A percentile compares a stretch with the other conserved stretches of the same genome.
Conservation (phyloP, 1,140 invertebrate species). For the Xylocopa sonorina region DNA sequence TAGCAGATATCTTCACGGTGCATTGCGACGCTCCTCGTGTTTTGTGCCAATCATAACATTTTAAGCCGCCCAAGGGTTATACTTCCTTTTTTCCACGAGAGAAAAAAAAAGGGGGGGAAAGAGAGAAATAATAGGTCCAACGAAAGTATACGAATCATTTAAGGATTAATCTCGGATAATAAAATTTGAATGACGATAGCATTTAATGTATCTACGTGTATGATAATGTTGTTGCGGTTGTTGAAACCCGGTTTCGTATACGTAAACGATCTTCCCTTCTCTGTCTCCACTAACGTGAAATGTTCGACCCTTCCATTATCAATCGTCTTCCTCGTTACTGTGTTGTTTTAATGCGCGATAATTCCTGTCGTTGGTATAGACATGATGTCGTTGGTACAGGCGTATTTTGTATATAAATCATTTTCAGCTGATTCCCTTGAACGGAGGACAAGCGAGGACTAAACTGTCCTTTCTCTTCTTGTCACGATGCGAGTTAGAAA, state of each 20-base stretch:
- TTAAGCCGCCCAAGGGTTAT: slow-evolving; percentile 2
- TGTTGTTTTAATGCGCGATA: slow-evolving; percentile 14
- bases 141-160: slow-evolving; percentile 43
- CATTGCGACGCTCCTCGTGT: background rate
- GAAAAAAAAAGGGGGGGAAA: background rate
- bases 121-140: slow-evolving; percentile 29
- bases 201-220: background rate
- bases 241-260: background rate
- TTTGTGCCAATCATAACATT: slow-evolving; percentile 45
- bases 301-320: slow-evolving; percentile 31
- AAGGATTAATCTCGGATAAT: background rate
- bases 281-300: background rate
- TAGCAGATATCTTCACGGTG: background rate
- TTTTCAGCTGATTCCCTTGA: slow-evolving; percentile 14
- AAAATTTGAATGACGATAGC: background rate
- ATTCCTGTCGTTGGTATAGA: background rate
- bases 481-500: background rate
- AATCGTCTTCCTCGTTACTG: slow-evolving; percentile 46
- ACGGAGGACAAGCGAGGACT: slow-evolving; percentile 12
- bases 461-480: slow-evolving; percentile 44
- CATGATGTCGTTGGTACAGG: background rate
- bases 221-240: background rate
- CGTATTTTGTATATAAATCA: slow-evolving; percentile 13
- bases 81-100: slow-evolving; percentile 11
- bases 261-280: background rate